Base-by-base conservation (phyloP, 2,113 vertebrate genomes). In the Leptobrachium ailaonicum region DNA sequence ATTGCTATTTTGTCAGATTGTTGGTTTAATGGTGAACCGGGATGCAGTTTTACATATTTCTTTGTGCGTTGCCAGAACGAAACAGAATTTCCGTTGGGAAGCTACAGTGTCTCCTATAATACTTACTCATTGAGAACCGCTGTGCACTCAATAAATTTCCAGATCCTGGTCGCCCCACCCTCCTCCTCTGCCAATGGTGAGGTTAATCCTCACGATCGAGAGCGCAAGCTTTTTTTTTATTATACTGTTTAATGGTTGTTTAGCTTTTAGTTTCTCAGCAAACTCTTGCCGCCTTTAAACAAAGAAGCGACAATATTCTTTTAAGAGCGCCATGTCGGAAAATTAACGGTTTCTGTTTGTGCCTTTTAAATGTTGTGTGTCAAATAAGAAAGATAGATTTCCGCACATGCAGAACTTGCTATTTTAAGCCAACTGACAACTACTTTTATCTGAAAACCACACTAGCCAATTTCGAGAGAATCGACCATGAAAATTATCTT, bases 1-100 rank as follows among this genome's bases (percentile, higher is more conserved):
- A 71, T 71, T 71, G 68, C 68, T 71, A 50, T 71, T 71, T 71
- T 71, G 68, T 47, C 68, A 50, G 45, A 50, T 41, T 41, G 44
- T n/a, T 71, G 68, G 7, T 71, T 71, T 71, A 71, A 71, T 71
- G 44, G 43, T 14, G n/a, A 47, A 72, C n/a, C 20, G 47, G 41
- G 32, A 13, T 54, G 54, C 20, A 72, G 47, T 64, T 72, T 40
- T 71, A 14, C 41, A 53, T 64, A 71, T 64, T 64, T 64, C 32
- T 64, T 64, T 64, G 62, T 64, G 6, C 40, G 62, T 10, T 64
- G 40, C 2, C 9, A 64, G 62, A 64, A 64, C 20, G 32, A 64
- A 64, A 60, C 13, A 10, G 56, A 60, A 60, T 50, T 50, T 50
- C 4, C 47, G 62, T 64, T 64, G 62, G 20, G 20, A 8, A 64